These are phyloP conservation scores for Glaucopsyche alexis DNA, from an alignment of 2,888 invertebrate species.

Conservation along the genomic window DNA sequence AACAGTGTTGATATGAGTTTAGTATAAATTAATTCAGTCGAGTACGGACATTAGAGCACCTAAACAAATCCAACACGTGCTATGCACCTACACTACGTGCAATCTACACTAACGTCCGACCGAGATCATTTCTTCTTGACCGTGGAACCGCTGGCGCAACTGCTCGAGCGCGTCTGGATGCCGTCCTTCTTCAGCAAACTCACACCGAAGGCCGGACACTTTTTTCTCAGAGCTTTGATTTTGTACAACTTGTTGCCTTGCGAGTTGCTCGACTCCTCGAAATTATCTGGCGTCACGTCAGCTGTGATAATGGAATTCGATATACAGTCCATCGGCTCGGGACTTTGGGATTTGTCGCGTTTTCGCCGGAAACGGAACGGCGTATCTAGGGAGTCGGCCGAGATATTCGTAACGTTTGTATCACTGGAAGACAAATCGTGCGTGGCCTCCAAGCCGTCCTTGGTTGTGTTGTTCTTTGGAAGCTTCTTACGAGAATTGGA, in stretches of 20 bases:
- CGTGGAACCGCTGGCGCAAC: conserved; percentile 63
- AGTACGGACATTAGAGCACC: conserved; percentile 38
- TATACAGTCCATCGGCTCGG: conserved; percentile 73
- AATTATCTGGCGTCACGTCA: conserved; percentile 69
- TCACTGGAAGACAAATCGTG: conserved; percentile 75
- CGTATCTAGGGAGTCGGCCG: conserved; percentile 69
- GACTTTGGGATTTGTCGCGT: conserved; percentile 69
- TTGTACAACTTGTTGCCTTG: conserved; percentile 75
- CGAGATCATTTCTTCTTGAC: conserved; percentile 77
- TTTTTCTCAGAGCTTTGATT: conserved; percentile 72
- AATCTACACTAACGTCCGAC: conserved; percentile 45
- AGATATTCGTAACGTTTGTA: conserved; percentile 73
- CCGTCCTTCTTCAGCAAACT: conserved; percentile 70
- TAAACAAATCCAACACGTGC: conserved; percentile 52
- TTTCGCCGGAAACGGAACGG: conserved; percentile 71
- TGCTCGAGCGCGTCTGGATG: conserved; percentile 71
- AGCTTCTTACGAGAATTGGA: conserved; percentile 68
- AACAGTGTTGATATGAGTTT: conserved; percentile 57
- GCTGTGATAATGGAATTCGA: conserved; percentile 66
- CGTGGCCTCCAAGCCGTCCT: conserved; percentile 55
- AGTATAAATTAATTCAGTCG: conserved; percentile 57
- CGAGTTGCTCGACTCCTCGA: conserved; percentile 69
- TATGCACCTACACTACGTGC: conserved; percentile 54
- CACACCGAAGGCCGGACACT: conserved; percentile 67
- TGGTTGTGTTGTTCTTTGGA: conserved; percentile 60